Conservation (phyloP, 2,113 vertebrate species). For the Xenopus laevis region DNA sequence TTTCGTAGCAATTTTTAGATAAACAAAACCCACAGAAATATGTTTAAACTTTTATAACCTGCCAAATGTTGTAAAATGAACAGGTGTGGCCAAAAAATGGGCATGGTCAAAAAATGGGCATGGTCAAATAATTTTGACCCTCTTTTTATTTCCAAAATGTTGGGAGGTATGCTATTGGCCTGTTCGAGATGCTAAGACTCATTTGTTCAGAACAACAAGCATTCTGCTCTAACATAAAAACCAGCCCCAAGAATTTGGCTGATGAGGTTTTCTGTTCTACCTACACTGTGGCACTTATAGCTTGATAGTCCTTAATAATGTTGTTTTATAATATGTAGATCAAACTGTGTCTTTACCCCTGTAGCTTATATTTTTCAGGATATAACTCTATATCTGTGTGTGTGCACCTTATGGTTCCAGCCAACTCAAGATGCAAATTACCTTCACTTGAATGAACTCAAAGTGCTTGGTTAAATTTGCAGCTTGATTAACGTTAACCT, state of each 20-base stretch:
- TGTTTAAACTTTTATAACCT: too few relatives aligned
- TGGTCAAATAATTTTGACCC: too few relatives aligned
- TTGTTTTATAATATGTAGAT: slow-evolving; percentile 3
- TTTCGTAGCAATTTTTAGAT: too few relatives aligned
- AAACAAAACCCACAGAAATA: too few relatives aligned
- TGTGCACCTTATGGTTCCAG: too few relatives aligned
- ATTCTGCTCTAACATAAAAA: neutral
- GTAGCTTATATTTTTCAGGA: neutral
- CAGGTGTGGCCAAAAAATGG: too few relatives aligned
- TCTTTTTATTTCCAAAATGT: too few relatives aligned
- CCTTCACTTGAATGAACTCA: neutral
- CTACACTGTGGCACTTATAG: slow-evolving; percentile 19
- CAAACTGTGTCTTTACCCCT: neutral
- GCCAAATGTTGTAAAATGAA: too few relatives aligned
- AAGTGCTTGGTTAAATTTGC: neutral
- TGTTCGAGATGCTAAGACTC: neutral
- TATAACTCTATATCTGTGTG: neutral
- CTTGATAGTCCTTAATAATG: slow-evolving; percentile 11
- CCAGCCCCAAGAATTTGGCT: neutral
- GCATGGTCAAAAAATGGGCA: too few relatives aligned
- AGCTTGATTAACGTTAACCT: too few relatives aligned
- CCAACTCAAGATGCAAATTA: neutral
- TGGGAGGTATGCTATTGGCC: too few relatives aligned
- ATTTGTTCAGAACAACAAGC: too few relatives aligned
- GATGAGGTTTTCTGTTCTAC: slow-evolving; percentile 5